Base-by-base conservation (phyloP, 64 coral and sea anemone genomes). In the Montipora foliosa region DNA sequence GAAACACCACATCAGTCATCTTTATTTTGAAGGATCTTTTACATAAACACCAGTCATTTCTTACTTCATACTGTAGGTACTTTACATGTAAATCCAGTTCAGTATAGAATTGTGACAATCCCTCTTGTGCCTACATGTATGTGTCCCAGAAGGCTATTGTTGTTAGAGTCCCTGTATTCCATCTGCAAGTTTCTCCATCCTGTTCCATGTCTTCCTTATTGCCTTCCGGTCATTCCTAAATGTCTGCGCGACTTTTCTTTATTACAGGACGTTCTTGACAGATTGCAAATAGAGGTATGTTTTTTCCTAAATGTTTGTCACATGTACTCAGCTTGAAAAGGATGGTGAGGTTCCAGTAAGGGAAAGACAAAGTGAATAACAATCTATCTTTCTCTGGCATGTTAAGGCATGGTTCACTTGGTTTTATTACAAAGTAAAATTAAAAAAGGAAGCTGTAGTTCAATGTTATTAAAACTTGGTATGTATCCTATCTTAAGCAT, bases 181-280 rank as follows among this genome's bases (percentile, higher is more conserved):
- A 14, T 16, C 61, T 64, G 61, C 13, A 7, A 64, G 61, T 16
- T 64, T 4, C 61, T 12, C 9, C 9, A 64, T 12, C 3, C 4
- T 14, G 3, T 64, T 64, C 61, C 14, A 55, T 55, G 52, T 15
- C 0, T 16, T 64, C 14, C 61, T 15, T 12, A 2, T 64, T 17
- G 61, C 13, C 61, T 64, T 64, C 61, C 4, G 15, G 61, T 64
- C 9, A 64, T 19, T 16, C 13, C 14, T 64, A 12, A 14, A 64
- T 12, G 8, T 1, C 5, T 71, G 16, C 6, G 76, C 47, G 19
- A 6, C 47, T 88, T 71, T 78, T 82, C 44, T 64, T 92, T 73
- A n/a, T 82, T 98, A 16, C 85, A 99, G 96, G 96, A 95, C 47
- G 93, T 95, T 55, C 80, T 98, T 78, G 96, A 98, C 57, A 90